Percentiles rank a stretch among this genome's conserved stretches.
phyloP scores from a whole-genome alignment of 2,888 invertebrate species.

The Philhelius pedissequus region DNA sequence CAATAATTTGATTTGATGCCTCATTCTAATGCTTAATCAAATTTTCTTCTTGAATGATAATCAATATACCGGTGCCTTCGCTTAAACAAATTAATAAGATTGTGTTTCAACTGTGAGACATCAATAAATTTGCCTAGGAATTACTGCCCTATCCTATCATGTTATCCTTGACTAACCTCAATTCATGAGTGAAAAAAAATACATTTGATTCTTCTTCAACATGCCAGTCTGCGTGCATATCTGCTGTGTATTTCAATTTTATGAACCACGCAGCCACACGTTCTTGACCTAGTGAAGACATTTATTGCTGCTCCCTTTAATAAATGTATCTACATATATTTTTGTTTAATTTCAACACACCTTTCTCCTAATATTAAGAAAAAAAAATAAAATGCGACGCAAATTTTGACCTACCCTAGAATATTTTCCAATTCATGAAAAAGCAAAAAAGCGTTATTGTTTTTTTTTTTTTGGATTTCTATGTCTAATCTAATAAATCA shows the following conservation, averaged over 20 bases:
- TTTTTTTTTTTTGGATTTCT: background rate
- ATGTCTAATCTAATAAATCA: background rate
- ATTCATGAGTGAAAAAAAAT: background rate
- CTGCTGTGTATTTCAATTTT: background rate
- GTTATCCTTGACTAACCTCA: background rate
- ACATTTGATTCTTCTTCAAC: background rate
- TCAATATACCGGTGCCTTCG: background rate
- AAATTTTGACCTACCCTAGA: background rate
- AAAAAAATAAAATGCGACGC: background rate
- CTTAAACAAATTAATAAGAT: background rate
- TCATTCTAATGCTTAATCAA: too few relatives aligned
- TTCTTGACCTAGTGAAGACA: constrained; percentile 8
- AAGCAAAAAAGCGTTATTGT: background rate
- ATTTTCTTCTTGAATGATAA: too few relatives aligned
- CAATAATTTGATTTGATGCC: too few relatives aligned
- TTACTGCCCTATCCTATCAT: background rate
- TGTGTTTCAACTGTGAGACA: background rate
- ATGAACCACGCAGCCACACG: too few relatives aligned
- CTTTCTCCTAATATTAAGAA: constrained; percentile 4
- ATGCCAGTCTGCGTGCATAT: background rate
- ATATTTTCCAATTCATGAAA: background rate
- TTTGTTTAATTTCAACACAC: background rate
- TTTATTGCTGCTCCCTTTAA: background rate
- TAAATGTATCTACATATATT: background rate
- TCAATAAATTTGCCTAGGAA: background rate